A percentile compares a stretch with the other conserved stretches of the same genome.
phyloP scores from a whole-genome alignment of 2,797 vertebrate species.

The Thaleichthys pacificus region DNA sequence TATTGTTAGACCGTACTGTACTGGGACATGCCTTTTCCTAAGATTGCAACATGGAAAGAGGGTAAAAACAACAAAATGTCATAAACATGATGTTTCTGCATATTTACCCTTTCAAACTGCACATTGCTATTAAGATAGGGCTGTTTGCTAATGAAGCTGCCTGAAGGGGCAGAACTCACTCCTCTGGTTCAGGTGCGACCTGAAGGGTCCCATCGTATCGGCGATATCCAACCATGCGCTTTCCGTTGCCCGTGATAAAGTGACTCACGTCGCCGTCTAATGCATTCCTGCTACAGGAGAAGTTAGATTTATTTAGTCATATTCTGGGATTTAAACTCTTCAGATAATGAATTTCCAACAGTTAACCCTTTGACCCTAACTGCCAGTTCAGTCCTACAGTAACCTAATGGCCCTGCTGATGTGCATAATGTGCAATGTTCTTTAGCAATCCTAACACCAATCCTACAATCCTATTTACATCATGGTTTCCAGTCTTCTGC shows the following conservation, averaged over 20 bases:
- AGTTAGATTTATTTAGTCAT: background rate
- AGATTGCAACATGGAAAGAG: background rate
- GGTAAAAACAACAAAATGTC: background rate
- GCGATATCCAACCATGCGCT: constrained; percentile 63
- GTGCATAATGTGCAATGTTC: no score
- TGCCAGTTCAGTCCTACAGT: no score
- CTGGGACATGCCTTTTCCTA: background rate
- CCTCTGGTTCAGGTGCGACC: constrained; percentile 27
- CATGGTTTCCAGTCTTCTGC: no score
- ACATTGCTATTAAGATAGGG: background rate
- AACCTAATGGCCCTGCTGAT: no score
- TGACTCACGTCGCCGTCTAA: constrained; percentile 8
- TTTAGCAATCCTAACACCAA: no score
- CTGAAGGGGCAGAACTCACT: constrained; percentile 3
- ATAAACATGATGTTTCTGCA: background rate
- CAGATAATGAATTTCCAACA: no score
- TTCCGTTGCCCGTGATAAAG: constrained; percentile 25
- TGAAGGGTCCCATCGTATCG: constrained; percentile 70
- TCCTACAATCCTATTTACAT: no score
- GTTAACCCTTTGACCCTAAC: no score
- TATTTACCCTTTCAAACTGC: background rate
- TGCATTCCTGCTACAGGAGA: background rate
- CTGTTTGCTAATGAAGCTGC: background rate
- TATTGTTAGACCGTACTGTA: background rate
- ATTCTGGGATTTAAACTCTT: no score